phyloP scores from a whole-genome alignment of 2,113 vertebrate species.

The Limanda limanda region DNA sequence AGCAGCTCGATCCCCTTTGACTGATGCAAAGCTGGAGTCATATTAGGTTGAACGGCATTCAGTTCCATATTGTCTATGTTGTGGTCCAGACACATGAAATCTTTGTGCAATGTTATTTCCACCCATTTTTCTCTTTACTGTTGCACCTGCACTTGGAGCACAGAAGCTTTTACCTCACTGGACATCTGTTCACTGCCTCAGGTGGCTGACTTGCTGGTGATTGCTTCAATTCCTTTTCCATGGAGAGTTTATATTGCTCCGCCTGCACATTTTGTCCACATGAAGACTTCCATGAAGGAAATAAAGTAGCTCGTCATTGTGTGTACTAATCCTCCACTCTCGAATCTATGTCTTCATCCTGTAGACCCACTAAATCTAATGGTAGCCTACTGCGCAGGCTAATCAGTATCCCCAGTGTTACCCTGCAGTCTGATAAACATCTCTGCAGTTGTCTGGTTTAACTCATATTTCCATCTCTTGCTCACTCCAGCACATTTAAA shows the following conservation, averaged over 20 bases:
- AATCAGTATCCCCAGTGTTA: constrained; percentile 4
- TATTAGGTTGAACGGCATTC: background rate
- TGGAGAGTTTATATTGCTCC: background rate
- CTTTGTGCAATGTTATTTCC: background rate
- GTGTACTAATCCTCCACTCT: background rate
- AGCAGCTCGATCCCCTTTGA: too few species aligned
- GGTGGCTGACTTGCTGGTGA: background rate
- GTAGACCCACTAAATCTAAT: background rate
- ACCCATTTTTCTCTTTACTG: background rate
- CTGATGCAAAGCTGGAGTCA: background rate
- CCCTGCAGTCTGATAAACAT: background rate
- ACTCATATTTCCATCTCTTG: constrained; percentile 40
- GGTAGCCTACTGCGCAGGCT: background rate
- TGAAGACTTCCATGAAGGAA: background rate
- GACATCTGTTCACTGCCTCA: constrained; percentile 15
- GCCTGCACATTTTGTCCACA: background rate
- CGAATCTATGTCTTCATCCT: background rate
- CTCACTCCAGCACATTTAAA: constrained; percentile 41
- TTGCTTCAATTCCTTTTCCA: background rate
- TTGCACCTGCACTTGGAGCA: constrained; percentile 15
- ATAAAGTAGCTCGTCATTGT: background rate
- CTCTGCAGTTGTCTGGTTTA: constrained; percentile 14
- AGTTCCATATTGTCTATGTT: background rate
- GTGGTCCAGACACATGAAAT: background rate
- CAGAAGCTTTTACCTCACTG: background rate